These are phyloP conservation scores for Yoshiicerus persimilis DNA, from an alignment of 1,140 invertebrate genomes.

Conservation along the genomic window DNA sequence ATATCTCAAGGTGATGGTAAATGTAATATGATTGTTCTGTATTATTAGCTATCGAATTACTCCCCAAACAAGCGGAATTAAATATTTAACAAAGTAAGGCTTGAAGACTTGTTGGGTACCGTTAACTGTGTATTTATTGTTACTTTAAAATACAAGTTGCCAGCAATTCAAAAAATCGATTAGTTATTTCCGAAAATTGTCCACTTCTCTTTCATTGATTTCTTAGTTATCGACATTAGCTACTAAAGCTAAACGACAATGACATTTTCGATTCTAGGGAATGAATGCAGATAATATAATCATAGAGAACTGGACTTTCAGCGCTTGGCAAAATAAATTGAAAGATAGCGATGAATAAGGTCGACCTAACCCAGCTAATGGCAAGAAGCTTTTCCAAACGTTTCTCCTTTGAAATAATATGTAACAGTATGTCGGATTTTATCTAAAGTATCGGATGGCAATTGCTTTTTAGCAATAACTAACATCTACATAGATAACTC, in stretches of 20 bases:
- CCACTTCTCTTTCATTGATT: neutral
- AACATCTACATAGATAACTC: neutral
- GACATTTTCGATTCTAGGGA: neutral
- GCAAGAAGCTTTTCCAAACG: neutral
- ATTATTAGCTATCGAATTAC: neutral
- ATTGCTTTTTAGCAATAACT: neutral
- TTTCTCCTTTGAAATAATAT: neutral
- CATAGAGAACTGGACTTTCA: neutral
- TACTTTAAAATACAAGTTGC: neutral
- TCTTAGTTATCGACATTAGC: neutral
- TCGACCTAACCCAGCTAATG: neutral
- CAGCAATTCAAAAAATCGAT: neutral
- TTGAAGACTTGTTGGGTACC: too few species aligned
- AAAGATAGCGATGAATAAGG: neutral
- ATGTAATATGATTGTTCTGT: neutral
- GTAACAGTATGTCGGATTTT: neutral
- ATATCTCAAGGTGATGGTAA: too few species aligned
- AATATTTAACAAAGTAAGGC: neutral
- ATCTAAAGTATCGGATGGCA: neutral
- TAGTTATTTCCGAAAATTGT: neutral
- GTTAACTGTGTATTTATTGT: neutral
- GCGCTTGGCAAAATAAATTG: neutral
- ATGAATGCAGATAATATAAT: neutral
- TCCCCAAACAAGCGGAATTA: neutral
- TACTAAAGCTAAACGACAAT: neutral